Evolutionary conservation across 1,140 invertebrate species (phyloP), one percentile per base, ranked within the genome.

Genomic region (Psix sp.): DNA sequence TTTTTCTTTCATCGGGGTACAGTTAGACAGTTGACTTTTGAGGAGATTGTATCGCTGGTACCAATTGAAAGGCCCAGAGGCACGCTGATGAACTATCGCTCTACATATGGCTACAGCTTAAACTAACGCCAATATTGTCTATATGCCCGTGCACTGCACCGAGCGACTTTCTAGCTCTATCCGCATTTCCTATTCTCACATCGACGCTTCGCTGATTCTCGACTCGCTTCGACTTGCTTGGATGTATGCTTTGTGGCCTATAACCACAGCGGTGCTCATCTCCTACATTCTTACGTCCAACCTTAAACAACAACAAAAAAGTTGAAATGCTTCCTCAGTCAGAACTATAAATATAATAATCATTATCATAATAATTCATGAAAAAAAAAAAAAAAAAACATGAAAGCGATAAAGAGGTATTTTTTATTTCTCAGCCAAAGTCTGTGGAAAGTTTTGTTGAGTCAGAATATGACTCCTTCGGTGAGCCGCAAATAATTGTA

Each of bases 51-150:
- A 67, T 63, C 71, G 56, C 10, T 48, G 36, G 48, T 42, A 57
- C 38, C 56, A 43, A 67, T 74, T 62, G 40, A 74, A 62, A 67
- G 71, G 38, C 71, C 62, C 62, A 54, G 48, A 66, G 51, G 56
- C 62, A 49, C 49, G 49, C 43, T 74, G 71, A 74, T 74, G 71
- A 74, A 74, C 71, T 74, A 74, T 74, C 71, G 71, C 71, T 74
- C 71, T 74, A 74, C 71, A 74, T 74, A 74, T 74, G 48, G 60
- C 56, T 56, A 45, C 20, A 52, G 56, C 48, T 60, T 56, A 66
- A 73, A 73, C 70, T 67, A 66, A 73, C 48, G 62, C 71, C 65
- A 74, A 74, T 74, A 74, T 74, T 74, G 71, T 74, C 63, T 74
- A 74, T 74, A 74, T 60, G 14, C 24, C 60, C 26, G 45, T 24